phyloP scores from a whole-genome alignment of 2,888 invertebrate genomes.

The Melipona beecheii region DNA sequence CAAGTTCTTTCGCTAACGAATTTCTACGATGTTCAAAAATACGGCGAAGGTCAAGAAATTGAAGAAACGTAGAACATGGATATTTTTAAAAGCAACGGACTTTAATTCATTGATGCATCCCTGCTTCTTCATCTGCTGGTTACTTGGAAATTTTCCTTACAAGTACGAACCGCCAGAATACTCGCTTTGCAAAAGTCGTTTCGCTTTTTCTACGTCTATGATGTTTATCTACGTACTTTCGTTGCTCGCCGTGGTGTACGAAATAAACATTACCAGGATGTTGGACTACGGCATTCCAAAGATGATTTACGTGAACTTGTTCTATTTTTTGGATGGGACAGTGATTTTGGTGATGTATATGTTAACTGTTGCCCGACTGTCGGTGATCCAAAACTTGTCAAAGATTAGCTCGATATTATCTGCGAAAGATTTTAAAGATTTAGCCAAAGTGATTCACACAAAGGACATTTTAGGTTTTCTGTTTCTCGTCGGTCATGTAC shows the following conservation, averaged over 20 bases:
- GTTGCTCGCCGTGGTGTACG: conserved; percentile 57
- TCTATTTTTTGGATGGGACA: not conserved
- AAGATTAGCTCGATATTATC: conserved; percentile 64
- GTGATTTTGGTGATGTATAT: conserved; percentile 58
- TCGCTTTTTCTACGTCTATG: conserved; percentile 55
- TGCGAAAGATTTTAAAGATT: conserved; percentile 49
- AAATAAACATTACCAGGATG: conserved; percentile 47
- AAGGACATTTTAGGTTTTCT: conserved; percentile 71
- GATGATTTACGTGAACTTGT: not conserved
- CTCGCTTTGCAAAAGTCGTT: conserved; percentile 56
- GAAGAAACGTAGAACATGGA: conserved; percentile 54
- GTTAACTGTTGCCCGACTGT: conserved; percentile 46
- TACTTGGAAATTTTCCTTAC: conserved; percentile 73
- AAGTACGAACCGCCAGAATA: conserved; percentile 35
- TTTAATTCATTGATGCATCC: conserved; percentile 72
- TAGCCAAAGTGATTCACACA: conserved; percentile 67
- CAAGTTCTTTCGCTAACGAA: not conserved
- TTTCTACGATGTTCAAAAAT: not conserved
- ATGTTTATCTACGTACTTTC: conserved; percentile 30
- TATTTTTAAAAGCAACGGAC: conserved; percentile 66
- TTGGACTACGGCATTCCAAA: accelerated
- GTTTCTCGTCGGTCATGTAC: conserved; percentile 58
- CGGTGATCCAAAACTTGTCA: conserved; percentile 58
- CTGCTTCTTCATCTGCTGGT: conserved; percentile 60
- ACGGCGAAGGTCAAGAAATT: not conserved